Evolutionary conservation across 1,140 invertebrate genomes (phyloP).

Genomic region (Cydia amplana): DNA sequence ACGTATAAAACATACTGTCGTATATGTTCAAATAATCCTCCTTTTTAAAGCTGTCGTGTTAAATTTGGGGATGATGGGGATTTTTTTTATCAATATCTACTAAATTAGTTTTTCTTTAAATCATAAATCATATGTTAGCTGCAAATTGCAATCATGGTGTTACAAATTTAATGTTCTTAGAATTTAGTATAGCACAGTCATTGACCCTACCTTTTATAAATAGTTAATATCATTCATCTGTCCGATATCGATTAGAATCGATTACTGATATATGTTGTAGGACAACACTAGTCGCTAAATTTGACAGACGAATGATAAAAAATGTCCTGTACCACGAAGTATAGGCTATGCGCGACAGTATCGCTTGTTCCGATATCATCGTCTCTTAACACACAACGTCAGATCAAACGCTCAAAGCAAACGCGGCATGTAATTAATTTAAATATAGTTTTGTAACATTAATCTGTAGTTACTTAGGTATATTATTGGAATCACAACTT

Average conservation of each 20-base stretch:
- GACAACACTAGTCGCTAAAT: too few species aligned
- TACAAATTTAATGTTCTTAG: too few species aligned
- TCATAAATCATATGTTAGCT: too few species aligned
- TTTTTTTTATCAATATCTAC: neutral
- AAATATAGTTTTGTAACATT: neutral
- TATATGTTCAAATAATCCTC: neutral
- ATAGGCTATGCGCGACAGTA: neutral
- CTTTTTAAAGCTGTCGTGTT: neutral
- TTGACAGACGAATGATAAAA: too few species aligned
- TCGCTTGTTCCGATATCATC: neutral
- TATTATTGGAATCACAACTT: neutral
- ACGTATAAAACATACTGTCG: neutral
- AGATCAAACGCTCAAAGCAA: constrained; percentile 2
- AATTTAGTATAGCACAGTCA: too few species aligned
- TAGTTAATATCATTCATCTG: too few species aligned
- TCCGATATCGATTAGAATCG: too few species aligned
- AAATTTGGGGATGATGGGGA: neutral
- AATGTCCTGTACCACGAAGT: neutral
- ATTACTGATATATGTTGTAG: too few species aligned
- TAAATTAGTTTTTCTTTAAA: neutral
- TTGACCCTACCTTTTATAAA: too few species aligned
- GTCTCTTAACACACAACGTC: neutral
- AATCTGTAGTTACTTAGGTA: neutral
- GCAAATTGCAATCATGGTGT: too few species aligned
- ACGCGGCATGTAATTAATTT: too few species aligned